Conservation (phyloP, 1,140 invertebrate genomes). For the Ceratina australensis region DNA sequence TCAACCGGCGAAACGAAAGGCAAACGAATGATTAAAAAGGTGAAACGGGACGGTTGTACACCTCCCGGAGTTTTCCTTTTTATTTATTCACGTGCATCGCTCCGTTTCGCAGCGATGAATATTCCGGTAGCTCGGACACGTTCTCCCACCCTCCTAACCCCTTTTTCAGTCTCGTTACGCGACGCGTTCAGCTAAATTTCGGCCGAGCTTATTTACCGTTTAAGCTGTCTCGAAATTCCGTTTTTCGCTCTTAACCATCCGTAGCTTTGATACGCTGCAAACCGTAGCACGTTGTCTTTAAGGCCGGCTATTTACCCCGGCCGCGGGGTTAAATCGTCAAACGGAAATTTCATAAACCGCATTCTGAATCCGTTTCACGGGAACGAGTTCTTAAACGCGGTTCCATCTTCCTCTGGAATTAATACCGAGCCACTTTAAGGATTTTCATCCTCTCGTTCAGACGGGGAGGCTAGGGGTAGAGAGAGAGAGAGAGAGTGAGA, state of each 20-base stretch:
- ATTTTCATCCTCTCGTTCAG: too few relatives aligned
- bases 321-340: not conserved
- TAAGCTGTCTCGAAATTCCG: not conserved
- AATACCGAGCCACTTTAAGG: too few relatives aligned
- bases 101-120: conserved; percentile 18
- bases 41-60: conserved; percentile 11
- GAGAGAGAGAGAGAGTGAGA: too few relatives aligned
- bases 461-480: too few relatives aligned
- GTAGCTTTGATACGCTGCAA: not conserved
- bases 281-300: not conserved
- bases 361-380: not conserved
- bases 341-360: conserved; percentile 14
- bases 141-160: too few relatives aligned
- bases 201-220: conserved; percentile 14
- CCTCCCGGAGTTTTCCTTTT: conserved; percentile 7
- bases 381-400: not conserved
- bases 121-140: not conserved
- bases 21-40: conserved; percentile 17
- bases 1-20: not conserved
- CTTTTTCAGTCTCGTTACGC: too few relatives aligned
- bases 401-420: too few relatives aligned
- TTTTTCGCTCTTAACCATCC: not conserved
- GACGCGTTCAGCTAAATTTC: not conserved
- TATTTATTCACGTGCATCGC: conserved; percentile 29
- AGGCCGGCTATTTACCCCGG: not conserved